Percentiles rank a stretch among this genome's conserved stretches.
These are phyloP conservation scores for Apostichopus californicus DNA, from an alignment of 35 echinoderm and acorn worm species.

Conservation along the genomic window DNA sequence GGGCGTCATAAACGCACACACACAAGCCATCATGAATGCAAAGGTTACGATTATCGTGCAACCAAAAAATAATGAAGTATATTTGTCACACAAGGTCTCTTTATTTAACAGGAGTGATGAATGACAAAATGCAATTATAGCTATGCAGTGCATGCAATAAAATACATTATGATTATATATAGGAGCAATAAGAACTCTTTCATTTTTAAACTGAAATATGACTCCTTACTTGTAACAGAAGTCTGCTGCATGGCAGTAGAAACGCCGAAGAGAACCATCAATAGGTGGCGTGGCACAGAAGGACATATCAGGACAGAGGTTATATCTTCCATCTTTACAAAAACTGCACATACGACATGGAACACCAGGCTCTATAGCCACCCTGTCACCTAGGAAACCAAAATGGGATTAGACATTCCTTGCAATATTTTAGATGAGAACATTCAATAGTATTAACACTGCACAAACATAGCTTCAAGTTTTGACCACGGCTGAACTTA, in stretches of 20 bases:
- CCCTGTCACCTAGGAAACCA: slow-evolving; percentile 76
- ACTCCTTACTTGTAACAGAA: slow-evolving; percentile 93
- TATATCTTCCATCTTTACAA: slow-evolving; percentile 87
- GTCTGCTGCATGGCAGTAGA: slow-evolving; percentile 94
- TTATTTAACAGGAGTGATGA: not conserved
- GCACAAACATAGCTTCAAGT: no score
- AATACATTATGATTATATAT: not conserved
- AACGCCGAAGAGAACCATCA: slow-evolving; percentile 76
- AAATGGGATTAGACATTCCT: not conserved
- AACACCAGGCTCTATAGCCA: slow-evolving; percentile 96
- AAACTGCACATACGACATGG: slow-evolving; percentile 81
- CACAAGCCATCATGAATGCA: no score
- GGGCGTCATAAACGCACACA: no score
- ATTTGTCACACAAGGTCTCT: not conserved
- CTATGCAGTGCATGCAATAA: not conserved
- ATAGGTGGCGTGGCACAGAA: slow-evolving; percentile 91
- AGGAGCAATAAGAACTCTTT: not conserved
- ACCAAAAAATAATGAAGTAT: no score
- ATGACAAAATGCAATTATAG: not conserved
- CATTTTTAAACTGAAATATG: not conserved
- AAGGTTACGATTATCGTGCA: no score
- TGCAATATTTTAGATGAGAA: no score
- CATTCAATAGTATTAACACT: no score
- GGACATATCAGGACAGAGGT: slow-evolving; percentile 84
- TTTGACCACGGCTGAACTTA: no score